Base-by-base conservation (phyloP, 1,140 invertebrate genomes). In the Halesus radiatus region DNA sequence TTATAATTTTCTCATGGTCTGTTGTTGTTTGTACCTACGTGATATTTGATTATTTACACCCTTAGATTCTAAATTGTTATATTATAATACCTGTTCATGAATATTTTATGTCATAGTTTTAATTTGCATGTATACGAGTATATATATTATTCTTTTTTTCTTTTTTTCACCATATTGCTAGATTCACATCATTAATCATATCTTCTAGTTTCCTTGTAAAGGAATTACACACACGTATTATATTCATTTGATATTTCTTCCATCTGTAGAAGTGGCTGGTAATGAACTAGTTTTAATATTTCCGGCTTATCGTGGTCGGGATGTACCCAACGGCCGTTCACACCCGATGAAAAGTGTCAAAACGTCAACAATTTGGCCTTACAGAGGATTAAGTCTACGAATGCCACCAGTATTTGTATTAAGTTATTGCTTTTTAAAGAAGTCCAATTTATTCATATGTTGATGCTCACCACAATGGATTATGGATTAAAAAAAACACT, bases 401-500 rank as follows among this genome's bases (percentile, higher is more conserved):
- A 53, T 68, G 68, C 68, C 68, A 53, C 68, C 16, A 23, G 37
- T 45, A 45, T 45, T 72, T 72, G 45, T 52, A 72, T 72, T 53
- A 50, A 72, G 45, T 72, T 50, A 52, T 72, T 53, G 20, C 23
- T 23, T 37, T 72, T 72, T 72, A 52, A 72, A 72, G 16, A 52
- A 52, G 29, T 64, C 10, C 23, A 72, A 64, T 64, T 52, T 45
- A 72, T 72, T 53, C 20, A 50, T 15, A 52, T 52, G 68, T 72
- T 52, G n/a, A 22, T 72, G 10, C 22, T 53, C 37, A 50, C 45
- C 37, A 22, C 37, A 72, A 72, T 22, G 23, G 68, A 23, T 52
- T 18, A 13, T 45, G 37, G 10, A 45, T 45, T 45, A 10, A 37
- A 45, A 45, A 13, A 45, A 45, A 13, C 37, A 45, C 37, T 45